Evolutionary conservation across 2,888 invertebrate species (phyloP).

Genomic region (Amblyjoppa proteus): DNA sequence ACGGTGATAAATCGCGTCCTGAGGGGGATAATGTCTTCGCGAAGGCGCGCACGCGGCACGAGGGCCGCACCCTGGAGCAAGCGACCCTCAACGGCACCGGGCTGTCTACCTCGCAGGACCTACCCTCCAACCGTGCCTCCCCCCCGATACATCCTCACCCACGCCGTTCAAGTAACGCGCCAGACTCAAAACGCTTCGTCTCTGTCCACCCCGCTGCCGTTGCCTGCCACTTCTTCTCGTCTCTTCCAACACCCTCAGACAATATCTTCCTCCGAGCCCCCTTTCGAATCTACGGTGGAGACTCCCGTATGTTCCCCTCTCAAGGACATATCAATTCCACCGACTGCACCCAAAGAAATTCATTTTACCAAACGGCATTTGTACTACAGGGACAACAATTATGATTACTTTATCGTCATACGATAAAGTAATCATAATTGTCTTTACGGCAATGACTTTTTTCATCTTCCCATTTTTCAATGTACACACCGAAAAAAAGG

Average conservation of each 20-base stretch:
- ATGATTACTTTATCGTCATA: too few relatives aligned
- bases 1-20: constrained; percentile 63
- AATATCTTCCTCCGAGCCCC: not conserved
- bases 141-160: not conserved
- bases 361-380: too few relatives aligned
- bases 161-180: not conserved
- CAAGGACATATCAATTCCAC: not conserved
- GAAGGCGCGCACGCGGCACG: constrained; percentile 39
- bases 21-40: constrained; percentile 55
- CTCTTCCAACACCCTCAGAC: constrained; percentile 15
- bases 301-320: not conserved
- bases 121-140: not conserved
- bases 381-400: too few relatives aligned
- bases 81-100: constrained; percentile 45
- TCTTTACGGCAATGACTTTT: too few relatives aligned
- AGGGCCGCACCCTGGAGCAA: constrained; percentile 56
- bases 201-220: constrained; percentile 4
- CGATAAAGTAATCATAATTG: too few relatives aligned
- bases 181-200: not conserved
- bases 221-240: constrained; percentile 6
- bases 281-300: not conserved
- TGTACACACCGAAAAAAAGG: too few relatives aligned
- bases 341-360: too few relatives aligned
- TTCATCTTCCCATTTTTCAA: too few relatives aligned
- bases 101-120: constrained; percentile 36